phyloP scores from a whole-genome alignment of 1,140 invertebrate genomes.

The Gryllus bimaculatus region DNA sequence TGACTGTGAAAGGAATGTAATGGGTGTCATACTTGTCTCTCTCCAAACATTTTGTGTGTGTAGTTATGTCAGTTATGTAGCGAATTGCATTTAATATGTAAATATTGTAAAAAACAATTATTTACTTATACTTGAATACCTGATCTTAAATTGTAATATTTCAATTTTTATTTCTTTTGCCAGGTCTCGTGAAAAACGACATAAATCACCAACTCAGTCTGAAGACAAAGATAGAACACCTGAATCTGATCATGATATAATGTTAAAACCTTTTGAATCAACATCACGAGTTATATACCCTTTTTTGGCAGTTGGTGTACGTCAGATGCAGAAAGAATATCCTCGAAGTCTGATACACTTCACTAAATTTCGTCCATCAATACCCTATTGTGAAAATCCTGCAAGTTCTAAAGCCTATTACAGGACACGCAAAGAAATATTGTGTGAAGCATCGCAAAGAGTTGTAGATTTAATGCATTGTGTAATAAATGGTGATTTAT shows the following conservation, averaged over 20 bases:
- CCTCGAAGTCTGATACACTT: slow-evolving; percentile 8
- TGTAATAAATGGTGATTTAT: slow-evolving; percentile 9
- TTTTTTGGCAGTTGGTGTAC: neutral
- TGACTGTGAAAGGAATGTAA: too few relatives aligned
- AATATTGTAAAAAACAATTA: too few relatives aligned
- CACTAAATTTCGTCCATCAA: slow-evolving; percentile 13
- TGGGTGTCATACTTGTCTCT: too few relatives aligned
- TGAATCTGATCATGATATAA: slow-evolving; percentile 8
- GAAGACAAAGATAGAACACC: neutral
- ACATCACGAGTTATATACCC: slow-evolving; percentile 7
- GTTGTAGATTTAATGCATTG: slow-evolving; percentile 11
- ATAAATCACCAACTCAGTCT: slow-evolving; percentile 7
- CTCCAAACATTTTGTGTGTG: too few relatives aligned
- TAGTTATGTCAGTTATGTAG: too few relatives aligned
- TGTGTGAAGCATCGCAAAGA: slow-evolving; percentile 1
- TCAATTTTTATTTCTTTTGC: slow-evolving; percentile 6
- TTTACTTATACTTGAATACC: too few relatives aligned
- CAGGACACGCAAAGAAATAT: slow-evolving; percentile 8
- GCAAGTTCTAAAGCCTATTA: neutral
- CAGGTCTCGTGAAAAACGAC: slow-evolving; percentile 16
- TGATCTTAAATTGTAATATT: too few relatives aligned
- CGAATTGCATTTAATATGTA: too few relatives aligned
- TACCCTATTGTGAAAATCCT: slow-evolving; percentile 17
- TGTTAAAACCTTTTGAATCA: slow-evolving; percentile 15
- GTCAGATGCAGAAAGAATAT: slow-evolving; percentile 14